phyloP scores from a whole-genome alignment of 92 coral and sea anemone species.

The Phenganax marumi region DNA sequence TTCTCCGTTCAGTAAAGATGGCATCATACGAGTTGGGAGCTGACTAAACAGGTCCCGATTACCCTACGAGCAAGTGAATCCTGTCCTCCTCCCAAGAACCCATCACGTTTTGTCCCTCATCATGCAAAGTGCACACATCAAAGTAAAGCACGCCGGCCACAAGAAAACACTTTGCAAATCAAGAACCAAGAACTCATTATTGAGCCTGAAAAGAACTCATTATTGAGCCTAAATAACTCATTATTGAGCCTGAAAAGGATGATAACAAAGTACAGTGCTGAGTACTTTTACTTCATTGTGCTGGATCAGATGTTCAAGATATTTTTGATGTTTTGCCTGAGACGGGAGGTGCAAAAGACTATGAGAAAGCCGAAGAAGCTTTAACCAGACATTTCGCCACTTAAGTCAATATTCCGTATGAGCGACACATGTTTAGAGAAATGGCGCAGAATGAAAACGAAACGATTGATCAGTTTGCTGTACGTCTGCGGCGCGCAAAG shows the following conservation, averaged over 20 bases:
- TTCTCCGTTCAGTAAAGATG: conserved; percentile 48
- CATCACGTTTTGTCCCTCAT: conserved; percentile 43
- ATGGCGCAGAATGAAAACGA: too few relatives aligned
- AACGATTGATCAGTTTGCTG: conserved; percentile 51
- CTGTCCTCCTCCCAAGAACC: conserved; percentile 44
- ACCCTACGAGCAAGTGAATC: conserved; percentile 41
- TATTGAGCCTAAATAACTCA: too few relatives aligned
- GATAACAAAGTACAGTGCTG: conserved; percentile 56
- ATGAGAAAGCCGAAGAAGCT: conserved; percentile 57
- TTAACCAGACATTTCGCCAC: conserved; percentile 44
- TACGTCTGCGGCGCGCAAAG: conserved; percentile 52
- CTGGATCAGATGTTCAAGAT: conserved; percentile 63
- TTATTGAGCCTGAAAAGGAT: conserved; percentile 46
- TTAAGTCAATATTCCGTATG: conserved; percentile 41
- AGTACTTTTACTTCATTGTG: conserved; percentile 57
- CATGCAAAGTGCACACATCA: conserved; percentile 40
- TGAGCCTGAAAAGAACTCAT: too few relatives aligned
- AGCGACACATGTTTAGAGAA: too few relatives aligned
- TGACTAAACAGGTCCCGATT: conserved; percentile 40
- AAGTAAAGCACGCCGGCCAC: conserved; percentile 48
- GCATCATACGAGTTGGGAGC: conserved; percentile 58
- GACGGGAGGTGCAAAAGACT: conserved; percentile 57
- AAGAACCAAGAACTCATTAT: conserved; percentile 44
- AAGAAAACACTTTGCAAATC: conserved; percentile 53
- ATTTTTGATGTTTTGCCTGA: conserved; percentile 57